Evolutionary conservation across 2,797 vertebrate genomes (phyloP).

Genomic region (Trematomus bernacchii): DNA sequence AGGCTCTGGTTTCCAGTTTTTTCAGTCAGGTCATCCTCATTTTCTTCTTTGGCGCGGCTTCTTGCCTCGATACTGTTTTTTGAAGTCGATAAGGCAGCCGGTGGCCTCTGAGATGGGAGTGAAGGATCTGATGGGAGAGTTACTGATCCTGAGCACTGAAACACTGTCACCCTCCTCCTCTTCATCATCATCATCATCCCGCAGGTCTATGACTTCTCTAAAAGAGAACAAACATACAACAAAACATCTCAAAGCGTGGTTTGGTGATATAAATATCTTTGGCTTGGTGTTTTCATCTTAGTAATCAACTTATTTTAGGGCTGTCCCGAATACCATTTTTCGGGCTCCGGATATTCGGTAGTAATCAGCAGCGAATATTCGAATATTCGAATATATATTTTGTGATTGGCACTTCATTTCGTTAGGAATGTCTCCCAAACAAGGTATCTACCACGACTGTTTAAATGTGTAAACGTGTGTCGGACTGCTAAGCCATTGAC

Average conservation of each 20-base stretch:
- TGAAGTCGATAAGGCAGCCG: conserved; percentile 86
- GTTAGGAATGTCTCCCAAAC: too few species aligned
- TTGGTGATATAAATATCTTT: neutral
- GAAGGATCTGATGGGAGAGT: conserved; percentile 84
- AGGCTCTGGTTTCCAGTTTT: conserved; percentile 50
- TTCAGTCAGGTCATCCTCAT: conserved; percentile 35
- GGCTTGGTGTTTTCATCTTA: neutral
- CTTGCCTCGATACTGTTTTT: conserved; percentile 66
- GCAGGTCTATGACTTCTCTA: conserved; percentile 74
- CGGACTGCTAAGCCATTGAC: too few species aligned
- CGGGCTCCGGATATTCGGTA: too few species aligned
- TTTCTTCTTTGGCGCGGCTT: conserved; percentile 68
- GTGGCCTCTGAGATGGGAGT: conserved; percentile 86
- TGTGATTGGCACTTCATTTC: too few species aligned
- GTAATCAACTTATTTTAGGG: neutral
- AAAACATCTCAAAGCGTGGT: neutral
- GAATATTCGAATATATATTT: too few species aligned
- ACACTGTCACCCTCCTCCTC: conserved; percentile 4
- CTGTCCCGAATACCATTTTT: too few species aligned
- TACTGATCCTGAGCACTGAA: conserved; percentile 49
- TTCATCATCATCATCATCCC: conserved; percentile 37
- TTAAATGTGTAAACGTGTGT: too few species aligned
- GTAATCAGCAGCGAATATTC: too few species aligned
- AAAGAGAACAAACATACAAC: neutral
- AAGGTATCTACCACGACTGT: too few species aligned